Evolutionary conservation across 2,113 vertebrate genomes (phyloP).

Genomic region (Oxyura jamaicensis): DNA sequence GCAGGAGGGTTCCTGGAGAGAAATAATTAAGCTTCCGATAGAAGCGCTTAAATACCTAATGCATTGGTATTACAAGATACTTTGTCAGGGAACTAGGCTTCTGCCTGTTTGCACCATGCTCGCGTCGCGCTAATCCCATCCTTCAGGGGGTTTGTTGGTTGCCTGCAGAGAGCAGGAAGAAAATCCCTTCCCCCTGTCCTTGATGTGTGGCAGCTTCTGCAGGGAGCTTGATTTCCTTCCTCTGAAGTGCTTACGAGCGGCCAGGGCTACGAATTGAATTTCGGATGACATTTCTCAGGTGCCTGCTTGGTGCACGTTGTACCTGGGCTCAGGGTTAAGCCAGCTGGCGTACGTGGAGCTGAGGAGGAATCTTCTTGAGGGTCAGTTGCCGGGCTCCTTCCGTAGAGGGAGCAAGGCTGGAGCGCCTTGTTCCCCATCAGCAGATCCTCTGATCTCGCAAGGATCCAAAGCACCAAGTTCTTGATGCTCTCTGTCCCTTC

Average conservation of each 20-base stretch:
- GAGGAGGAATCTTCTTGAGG: background rate
- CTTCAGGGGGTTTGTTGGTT: background rate
- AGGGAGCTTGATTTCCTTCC: background rate
- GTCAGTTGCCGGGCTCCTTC: background rate
- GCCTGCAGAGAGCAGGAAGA: background rate
- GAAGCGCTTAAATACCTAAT: background rate
- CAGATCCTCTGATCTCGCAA: background rate
- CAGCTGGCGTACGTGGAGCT: rapidly evolving
- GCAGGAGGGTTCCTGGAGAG: background rate
- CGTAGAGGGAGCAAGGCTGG: background rate
- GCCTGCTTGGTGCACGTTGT: background rate
- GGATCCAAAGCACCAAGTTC: background rate
- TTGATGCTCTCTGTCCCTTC: background rate
- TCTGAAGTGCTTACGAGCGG: background rate
- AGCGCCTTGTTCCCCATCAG: background rate
- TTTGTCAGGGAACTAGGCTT: background rate
- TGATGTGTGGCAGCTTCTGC: background rate
- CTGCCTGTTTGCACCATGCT: background rate
- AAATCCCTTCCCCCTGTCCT: background rate
- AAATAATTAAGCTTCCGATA: background rate
- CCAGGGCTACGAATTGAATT: background rate
- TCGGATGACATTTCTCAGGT: background rate
- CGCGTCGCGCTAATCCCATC: background rate
- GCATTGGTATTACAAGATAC: background rate
- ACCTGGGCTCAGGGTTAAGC: background rate